These are phyloP conservation scores for Paralichthys olivaceus DNA, from an alignment of 2,113 vertebrate species.

Conservation along the genomic window DNA sequence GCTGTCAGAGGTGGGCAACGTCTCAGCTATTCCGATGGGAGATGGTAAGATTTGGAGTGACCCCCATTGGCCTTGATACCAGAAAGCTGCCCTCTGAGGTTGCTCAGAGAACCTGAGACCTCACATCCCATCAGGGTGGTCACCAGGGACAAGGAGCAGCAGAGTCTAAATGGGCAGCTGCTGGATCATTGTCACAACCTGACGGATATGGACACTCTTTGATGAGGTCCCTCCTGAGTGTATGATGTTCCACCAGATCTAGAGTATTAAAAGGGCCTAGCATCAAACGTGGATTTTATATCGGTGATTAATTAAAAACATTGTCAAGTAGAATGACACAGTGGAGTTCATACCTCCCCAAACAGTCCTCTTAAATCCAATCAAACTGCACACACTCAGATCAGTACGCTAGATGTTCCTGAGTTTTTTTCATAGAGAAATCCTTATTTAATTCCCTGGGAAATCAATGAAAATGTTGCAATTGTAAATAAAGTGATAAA, in stretches of 20 bases:
- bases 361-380: too few relatives aligned
- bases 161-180: slow-evolving; percentile 58
- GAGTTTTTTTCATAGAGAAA: too few relatives aligned
- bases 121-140: slow-evolving; percentile 14
- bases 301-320: background rate
- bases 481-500: too few relatives aligned
- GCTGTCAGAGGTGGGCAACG: slow-evolving; percentile 49
- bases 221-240: slow-evolving; percentile 36
- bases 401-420: too few relatives aligned
- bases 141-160: slow-evolving; percentile 25
- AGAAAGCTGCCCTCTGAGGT: slow-evolving; percentile 25
- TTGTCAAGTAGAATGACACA: too few relatives aligned
- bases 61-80: slow-evolving; percentile 8
- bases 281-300: background rate
- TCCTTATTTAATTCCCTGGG: too few relatives aligned
- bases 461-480: too few relatives aligned
- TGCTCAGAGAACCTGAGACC: slow-evolving; percentile 23
- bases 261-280: slow-evolving; percentile 1
- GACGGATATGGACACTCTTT: slow-evolving; percentile 26
- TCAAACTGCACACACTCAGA: too few relatives aligned
- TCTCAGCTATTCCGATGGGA: slow-evolving; percentile 48
- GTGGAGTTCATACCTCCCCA: too few relatives aligned
- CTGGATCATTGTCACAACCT: slow-evolving; percentile 39
- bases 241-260: slow-evolving; percentile 28
- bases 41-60: slow-evolving; percentile 39